phyloP scores from a whole-genome alignment of 2,797 vertebrate genomes.

The Heliangelus exortis region DNA sequence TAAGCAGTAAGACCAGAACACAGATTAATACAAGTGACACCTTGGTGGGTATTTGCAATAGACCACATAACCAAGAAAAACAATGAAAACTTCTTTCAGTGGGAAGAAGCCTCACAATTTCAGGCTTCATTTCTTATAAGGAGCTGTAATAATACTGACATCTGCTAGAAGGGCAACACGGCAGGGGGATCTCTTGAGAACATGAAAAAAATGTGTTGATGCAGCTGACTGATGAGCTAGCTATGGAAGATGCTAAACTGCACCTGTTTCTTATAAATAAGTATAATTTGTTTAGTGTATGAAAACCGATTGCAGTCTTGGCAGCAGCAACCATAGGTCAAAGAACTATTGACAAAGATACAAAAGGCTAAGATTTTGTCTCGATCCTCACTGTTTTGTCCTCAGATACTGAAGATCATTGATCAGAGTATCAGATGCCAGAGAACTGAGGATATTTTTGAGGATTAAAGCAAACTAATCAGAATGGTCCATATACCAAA shows the following conservation, averaged over 20 bases:
- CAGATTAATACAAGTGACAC: neutral
- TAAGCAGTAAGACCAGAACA: neutral
- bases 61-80: neutral
- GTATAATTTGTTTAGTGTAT: neutral
- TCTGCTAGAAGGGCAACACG: neutral
- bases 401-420: neutral
- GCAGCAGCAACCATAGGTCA: neutral
- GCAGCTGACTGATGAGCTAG: neutral
- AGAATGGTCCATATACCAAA: neutral
- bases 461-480: neutral
- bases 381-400: neutral
- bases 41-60: neutral
- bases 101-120: neutral
- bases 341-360: neutral
- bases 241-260: neutral
- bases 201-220: neutral
- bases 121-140: neutral
- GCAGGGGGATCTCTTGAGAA: neutral
- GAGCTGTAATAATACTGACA: neutral
- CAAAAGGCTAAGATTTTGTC: neutral
- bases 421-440: neutral
- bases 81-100: neutral
- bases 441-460: neutral
- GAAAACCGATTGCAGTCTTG: neutral
- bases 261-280: neutral